Conservation (phyloP, 2,797 vertebrate species). For the Liasis olivaceus region DNA sequence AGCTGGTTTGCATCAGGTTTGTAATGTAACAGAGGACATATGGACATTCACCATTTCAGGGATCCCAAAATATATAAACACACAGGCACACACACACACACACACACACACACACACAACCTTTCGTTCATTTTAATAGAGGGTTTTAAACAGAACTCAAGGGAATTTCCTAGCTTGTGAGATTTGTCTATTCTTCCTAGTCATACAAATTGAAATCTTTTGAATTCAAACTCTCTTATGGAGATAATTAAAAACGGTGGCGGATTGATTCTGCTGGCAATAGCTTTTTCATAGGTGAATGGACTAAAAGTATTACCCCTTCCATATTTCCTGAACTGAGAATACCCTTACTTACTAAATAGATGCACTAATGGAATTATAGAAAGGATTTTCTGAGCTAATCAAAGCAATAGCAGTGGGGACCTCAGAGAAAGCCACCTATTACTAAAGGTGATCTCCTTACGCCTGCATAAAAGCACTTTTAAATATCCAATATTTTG, state of each 20-base stretch:
- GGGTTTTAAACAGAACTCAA: neutral
- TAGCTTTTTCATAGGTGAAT: neutral
- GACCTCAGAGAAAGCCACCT: neutral
- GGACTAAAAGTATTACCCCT: neutral
- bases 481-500: neutral
- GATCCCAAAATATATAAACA: neutral
- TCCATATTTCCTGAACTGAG: neutral
- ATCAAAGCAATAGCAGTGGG: neutral
- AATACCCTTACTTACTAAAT: neutral
- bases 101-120: too few relatives aligned
- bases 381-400: neutral
- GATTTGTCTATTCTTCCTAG: neutral
- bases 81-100: too few relatives aligned
- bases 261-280: neutral
- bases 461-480: neutral
- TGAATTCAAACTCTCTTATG: neutral
- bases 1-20: neutral
- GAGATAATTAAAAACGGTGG: too few relatives aligned
- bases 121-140: neutral
- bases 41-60: neutral
- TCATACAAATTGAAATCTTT: neutral
- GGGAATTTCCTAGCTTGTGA: neutral
- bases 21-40: neutral
- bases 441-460: neutral
- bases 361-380: neutral